Evolutionary conservation across 2,797 vertebrate genomes (phyloP).

Genomic region (Hipposideros larvatus): DNA sequence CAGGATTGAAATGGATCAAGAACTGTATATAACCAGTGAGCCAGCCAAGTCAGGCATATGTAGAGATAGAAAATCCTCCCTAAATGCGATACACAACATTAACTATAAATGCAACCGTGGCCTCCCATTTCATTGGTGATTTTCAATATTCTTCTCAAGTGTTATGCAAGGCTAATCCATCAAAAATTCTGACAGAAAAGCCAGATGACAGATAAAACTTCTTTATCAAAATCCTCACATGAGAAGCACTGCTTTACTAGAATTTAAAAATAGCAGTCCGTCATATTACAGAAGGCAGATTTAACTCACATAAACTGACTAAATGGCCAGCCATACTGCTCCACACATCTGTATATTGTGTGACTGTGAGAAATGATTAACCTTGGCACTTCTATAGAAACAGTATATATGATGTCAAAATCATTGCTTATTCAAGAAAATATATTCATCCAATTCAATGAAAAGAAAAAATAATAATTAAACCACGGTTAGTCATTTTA

Average conservation of each 20-base stretch:
- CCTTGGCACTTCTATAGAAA: not conserved
- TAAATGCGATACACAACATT: conserved; percentile 33
- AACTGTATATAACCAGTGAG: not conserved
- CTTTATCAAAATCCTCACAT: not conserved
- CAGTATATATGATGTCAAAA: not conserved
- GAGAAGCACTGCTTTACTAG: not conserved
- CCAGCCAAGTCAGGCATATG: not conserved
- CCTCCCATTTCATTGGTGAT: not conserved
- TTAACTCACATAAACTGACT: not conserved
- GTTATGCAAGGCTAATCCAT: not conserved
- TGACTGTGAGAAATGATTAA: not conserved
- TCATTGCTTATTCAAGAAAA: not conserved
- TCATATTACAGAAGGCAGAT: not conserved
- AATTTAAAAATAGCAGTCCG: not conserved
- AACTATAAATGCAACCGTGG: conserved; percentile 38
- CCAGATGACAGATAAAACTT: not conserved
- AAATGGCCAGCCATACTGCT: not conserved
- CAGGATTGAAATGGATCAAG: not conserved
- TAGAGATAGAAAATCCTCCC: conserved; percentile 29
- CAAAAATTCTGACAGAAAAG: conserved; percentile 46
- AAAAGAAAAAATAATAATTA: not conserved
- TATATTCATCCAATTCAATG: not conserved
- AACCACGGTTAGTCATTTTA: not conserved
- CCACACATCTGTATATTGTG: not conserved
- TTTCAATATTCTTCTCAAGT: conserved; percentile 43